phyloP scores from a whole-genome alignment of 2,797 vertebrate species.

The Phoeniculus purpureus region DNA sequence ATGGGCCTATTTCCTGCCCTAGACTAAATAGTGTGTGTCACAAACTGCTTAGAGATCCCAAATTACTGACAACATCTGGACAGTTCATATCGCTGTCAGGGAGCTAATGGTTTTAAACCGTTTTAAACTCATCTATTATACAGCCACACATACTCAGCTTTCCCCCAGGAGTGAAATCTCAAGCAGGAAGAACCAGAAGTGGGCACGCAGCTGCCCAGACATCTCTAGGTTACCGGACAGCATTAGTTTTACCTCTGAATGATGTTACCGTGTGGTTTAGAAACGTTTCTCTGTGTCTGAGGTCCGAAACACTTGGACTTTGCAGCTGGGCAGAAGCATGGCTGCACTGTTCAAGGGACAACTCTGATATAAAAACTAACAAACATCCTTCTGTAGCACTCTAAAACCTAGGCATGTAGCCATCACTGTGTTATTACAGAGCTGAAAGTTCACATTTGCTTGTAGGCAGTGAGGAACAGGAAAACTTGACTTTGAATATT shows the following conservation, averaged over 20 bases:
- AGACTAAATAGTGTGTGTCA: neutral
- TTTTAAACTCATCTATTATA: neutral
- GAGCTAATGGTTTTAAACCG: neutral
- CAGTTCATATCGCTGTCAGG: rapidly evolving
- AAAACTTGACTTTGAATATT: conserved; percentile 34
- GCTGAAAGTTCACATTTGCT: neutral
- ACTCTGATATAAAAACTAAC: neutral
- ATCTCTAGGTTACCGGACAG: neutral
- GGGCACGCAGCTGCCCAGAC: neutral
- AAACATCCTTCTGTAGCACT: neutral
- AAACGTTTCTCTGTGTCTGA: neutral
- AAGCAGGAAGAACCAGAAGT: neutral
- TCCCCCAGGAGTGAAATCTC: neutral
- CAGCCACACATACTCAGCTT: neutral
- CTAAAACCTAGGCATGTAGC: neutral
- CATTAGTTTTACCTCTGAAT: neutral
- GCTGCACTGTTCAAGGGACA: neutral
- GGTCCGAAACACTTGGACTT: neutral
- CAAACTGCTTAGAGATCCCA: neutral
- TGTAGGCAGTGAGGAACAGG: conserved; percentile 16
- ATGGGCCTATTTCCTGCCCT: neutral
- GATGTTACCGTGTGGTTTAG: no score
- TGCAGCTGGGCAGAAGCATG: neutral
- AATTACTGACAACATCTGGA: neutral
- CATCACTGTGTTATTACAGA: neutral